Conservation (phyloP, 2,113 vertebrate genomes). For the Lichenostomus cassidix region DNA sequence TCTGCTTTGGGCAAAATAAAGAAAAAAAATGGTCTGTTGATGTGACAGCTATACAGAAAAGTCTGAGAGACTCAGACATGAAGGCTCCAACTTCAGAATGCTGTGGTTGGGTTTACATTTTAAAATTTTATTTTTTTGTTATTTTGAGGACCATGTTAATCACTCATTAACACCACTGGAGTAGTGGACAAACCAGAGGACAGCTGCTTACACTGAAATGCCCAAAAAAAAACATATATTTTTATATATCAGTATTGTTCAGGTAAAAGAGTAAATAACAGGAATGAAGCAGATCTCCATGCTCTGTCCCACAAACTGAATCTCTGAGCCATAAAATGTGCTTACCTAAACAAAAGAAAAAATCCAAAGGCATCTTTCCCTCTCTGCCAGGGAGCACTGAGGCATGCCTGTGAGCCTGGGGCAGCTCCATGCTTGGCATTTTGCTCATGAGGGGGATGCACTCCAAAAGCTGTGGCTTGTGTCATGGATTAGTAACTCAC, state of each 20-base stretch:
- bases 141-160: neutral
- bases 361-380: neutral
- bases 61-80: neutral
- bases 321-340: neutral
- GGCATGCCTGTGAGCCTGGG: neutral
- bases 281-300: neutral
- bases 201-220: neutral
- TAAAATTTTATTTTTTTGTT: neutral
- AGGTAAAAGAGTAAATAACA: neutral
- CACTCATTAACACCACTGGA: neutral
- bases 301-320: neutral
- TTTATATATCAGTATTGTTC: neutral
- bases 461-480: neutral
- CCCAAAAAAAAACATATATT: neutral
- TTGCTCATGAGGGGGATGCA: neutral
- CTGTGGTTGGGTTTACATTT: neutral
- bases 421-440: neutral
- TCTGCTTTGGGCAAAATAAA: slow-evolving; percentile 7
- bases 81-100: neutral
- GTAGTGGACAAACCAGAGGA: neutral
- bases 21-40: neutral
- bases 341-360: neutral
- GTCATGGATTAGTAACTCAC: neutral
- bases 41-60: neutral
- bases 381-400: neutral